Evolutionary conservation across 2,888 invertebrate genomes (phyloP), one percentile per base, ranked within the genome.

Genomic region (Boloria selene): DNA sequence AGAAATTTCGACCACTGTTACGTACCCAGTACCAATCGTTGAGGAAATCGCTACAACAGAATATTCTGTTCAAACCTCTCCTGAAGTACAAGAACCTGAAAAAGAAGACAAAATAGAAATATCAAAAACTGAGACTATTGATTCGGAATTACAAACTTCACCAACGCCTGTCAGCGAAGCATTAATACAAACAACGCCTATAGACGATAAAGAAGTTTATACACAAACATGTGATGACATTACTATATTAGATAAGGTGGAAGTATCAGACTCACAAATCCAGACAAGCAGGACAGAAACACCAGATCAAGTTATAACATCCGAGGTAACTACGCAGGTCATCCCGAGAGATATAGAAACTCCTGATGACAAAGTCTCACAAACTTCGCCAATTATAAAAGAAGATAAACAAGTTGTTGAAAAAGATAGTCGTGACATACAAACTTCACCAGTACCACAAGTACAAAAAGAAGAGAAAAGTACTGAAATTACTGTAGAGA

Each of bases 101-200:
- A 80, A 82, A 64, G 88, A 90, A 70, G 85, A 86, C 68, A 73
- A 78, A 18, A 72, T 79, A 71, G 77, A 84, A 64, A 67, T 76
- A 42, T 58, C 75, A 22, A 82, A 81, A 71, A 83, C 85, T 45
- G 86, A 87, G 71, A 84, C 85, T 22, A 76, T 81, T 56, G 87
- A 89, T 51, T 82, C 82, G 73, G 89, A 91, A 69, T 81, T 92
- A 45, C 94, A 94, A 80, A 94, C 94, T 7, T 92, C 93, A 26
- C 93, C 93, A 13, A 91, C 90, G 68, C 81, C 83, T 58, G 76
- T 88, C 0, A 88, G 82, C 62, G 94, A 94, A 76, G 86, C 81
- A 26, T 85, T 92, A 49, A 89, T 93, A 61, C 96, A 96, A 87
- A 96, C 96, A 4, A 90, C 93, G 14, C 93, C 94, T 7, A 79